Percentiles rank a stretch among this genome's conserved stretches.
phyloP scores from a whole-genome alignment of 1,140 invertebrate species.

The Paralvinella palmiformis region DNA sequence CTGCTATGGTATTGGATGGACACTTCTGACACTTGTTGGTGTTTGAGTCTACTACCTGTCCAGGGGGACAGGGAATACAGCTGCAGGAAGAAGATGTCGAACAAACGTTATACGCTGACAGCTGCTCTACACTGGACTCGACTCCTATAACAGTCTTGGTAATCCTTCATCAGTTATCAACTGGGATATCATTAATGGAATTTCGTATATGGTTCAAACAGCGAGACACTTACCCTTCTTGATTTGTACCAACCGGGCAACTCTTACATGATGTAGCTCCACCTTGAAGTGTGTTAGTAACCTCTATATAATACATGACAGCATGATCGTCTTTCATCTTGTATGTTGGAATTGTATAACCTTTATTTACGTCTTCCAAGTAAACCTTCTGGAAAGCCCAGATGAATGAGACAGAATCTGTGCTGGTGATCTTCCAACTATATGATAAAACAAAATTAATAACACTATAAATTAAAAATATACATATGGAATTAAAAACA shows the following conservation, averaged over 20 bases:
- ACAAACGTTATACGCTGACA: too few species aligned
- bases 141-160: too few species aligned
- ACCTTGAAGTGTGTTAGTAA: constrained; percentile 59
- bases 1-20: constrained; percentile 53
- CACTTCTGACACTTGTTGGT: constrained; percentile 45
- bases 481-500: too few species aligned
- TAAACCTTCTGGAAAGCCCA: constrained; percentile 57
- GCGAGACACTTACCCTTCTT: constrained; percentile 36
- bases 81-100: too few species aligned
- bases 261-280: constrained; percentile 55
- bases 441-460: too few species aligned
- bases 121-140: too few species aligned
- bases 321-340: not conserved
- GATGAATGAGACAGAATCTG: constrained; percentile 54
- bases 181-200: too few species aligned
- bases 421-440: too few species aligned
- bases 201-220: constrained; percentile 24
- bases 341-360: not conserved
- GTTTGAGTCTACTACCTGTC: constrained; percentile 50
- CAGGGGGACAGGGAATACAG: constrained; percentile 56
- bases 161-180: too few species aligned
- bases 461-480: too few species aligned
- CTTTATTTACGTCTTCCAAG: constrained; percentile 31
- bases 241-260: constrained; percentile 51
- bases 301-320: constrained; percentile 55